Conservation (phyloP, 2,888 invertebrate species). For the Liodrosophila aerea region DNA sequence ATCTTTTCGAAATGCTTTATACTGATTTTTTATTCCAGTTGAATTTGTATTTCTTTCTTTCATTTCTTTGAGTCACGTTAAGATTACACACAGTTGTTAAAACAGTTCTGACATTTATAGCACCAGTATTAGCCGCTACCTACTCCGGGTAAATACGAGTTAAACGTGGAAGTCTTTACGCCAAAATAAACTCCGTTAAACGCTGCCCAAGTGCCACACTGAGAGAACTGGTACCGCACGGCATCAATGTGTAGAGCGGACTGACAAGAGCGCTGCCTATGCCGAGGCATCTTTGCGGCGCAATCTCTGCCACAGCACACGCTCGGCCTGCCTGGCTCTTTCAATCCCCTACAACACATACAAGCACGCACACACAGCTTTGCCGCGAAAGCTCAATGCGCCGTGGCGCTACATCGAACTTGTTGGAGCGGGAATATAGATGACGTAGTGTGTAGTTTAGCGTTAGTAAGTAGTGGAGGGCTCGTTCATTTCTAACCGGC, state of each 20-base stretch:
- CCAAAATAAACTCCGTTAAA: conserved; percentile 34
- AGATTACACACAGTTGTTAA: conserved; percentile 45
- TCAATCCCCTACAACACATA: conserved; percentile 32
- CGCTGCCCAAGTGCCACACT: conserved; percentile 7
- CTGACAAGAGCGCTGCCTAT: conserved; percentile 51
- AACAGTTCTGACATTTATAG: conserved; percentile 23
- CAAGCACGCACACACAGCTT: conserved; percentile 14
- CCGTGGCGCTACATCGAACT: conserved; percentile 55
- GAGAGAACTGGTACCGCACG: conserved; percentile 56
- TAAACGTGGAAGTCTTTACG: conserved; percentile 38
- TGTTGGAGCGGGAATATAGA: conserved; percentile 25
- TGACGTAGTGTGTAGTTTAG: too few species aligned
- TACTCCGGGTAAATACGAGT: conserved; percentile 23
- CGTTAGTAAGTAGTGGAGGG: conserved; percentile 45
- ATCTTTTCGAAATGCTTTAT: not conserved
- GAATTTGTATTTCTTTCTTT: conserved; percentile 8
- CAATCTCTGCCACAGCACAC: conserved; percentile 52
- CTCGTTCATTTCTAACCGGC: conserved; percentile 66
- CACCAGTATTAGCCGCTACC: conserved; percentile 23
- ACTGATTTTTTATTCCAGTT: not conserved
- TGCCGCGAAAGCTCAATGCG: conserved; percentile 31
- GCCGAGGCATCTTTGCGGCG: conserved; percentile 64
- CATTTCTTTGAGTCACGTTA: conserved; percentile 17
- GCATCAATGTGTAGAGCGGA: conserved; percentile 59
- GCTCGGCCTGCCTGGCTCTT: conserved; percentile 17